phyloP scores from a whole-genome alignment of 2,888 invertebrate species.

The Hololepta plana region DNA sequence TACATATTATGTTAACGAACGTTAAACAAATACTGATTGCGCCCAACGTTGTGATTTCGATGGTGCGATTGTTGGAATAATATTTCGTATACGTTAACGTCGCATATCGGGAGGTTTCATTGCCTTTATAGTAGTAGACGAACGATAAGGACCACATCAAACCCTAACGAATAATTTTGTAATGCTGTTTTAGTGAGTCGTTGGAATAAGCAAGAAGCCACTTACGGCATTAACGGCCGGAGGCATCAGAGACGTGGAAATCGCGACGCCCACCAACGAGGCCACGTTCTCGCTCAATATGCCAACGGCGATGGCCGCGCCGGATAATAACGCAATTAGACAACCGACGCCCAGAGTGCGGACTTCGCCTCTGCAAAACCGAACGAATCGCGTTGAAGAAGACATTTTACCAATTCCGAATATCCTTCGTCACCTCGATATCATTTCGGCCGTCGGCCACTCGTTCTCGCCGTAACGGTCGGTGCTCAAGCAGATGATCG shows the following conservation, averaged over 20 bases:
- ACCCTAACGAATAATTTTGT: slow-evolving; percentile 35
- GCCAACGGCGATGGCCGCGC: slow-evolving; percentile 59
- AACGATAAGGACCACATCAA: slow-evolving; percentile 44
- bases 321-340: slow-evolving; percentile 58
- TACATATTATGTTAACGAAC: slow-evolving; percentile 54
- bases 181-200: too few relatives aligned
- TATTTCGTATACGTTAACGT: slow-evolving; percentile 27
- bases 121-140: slow-evolving; percentile 32
- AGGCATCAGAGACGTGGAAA: slow-evolving; percentile 61
- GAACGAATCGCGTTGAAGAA: too few relatives aligned
- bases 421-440: slow-evolving; percentile 31
- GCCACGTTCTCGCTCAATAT: slow-evolving; percentile 63
- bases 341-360: slow-evolving; percentile 51
- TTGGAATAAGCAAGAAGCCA: slow-evolving; percentile 7
- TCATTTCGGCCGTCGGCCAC: slow-evolving; percentile 50
- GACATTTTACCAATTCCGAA: background rate
- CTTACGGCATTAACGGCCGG: slow-evolving; percentile 63
- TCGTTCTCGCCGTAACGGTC: slow-evolving; percentile 36
- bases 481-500: slow-evolving; percentile 35
- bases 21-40: slow-evolving; percentile 52
- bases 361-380: slow-evolving; percentile 37
- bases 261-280: slow-evolving; percentile 64
- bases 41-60: slow-evolving; percentile 45
- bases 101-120: slow-evolving; percentile 24
- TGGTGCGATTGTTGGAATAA: slow-evolving; percentile 39